phyloP scores from a whole-genome alignment of 2,113 vertebrate genomes.

The Baryphthengus martii region DNA sequence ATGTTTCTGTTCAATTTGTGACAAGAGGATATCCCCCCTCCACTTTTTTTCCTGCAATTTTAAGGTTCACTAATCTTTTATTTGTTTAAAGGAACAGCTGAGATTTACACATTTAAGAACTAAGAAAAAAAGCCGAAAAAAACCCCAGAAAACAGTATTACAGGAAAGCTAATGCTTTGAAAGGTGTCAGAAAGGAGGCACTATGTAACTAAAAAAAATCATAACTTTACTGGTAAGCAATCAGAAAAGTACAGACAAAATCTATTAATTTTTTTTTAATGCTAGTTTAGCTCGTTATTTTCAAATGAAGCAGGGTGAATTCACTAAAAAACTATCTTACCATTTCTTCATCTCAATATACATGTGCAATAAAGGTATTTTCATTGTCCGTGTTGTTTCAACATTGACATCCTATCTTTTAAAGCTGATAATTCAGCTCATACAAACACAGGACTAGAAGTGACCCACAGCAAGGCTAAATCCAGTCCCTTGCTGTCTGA shows the following conservation, averaged over 20 bases:
- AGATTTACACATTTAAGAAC: not conserved
- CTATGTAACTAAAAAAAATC: not conserved
- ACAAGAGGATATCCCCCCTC: fast-evolving
- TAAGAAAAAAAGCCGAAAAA: not conserved
- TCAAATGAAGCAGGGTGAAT: not conserved
- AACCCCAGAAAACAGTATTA: too few species aligned
- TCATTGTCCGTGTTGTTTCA: fast-evolving
- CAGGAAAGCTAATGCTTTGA: not conserved
- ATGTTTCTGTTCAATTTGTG: not conserved
- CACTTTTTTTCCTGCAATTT: not conserved
- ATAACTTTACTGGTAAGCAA: not conserved
- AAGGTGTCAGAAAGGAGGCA: not conserved
- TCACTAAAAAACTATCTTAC: too few species aligned
- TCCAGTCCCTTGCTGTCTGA: fast-evolving
- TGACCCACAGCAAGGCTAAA: too few species aligned
- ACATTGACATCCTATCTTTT: fast-evolving
- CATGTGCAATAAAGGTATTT: not conserved
- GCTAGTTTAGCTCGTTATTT: not conserved
- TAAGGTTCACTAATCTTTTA: not conserved
- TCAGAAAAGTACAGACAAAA: not conserved
- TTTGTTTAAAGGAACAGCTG: not conserved
- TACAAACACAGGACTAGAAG: not conserved
- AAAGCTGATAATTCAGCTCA: not conserved
- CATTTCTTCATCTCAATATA: not conserved
- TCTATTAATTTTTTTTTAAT: not conserved